Percentiles rank a stretch among this genome's conserved stretches.
These are phyloP conservation scores for Ranitomeya imitator DNA, from an alignment of 2,113 vertebrate species.

Conservation along the genomic window DNA sequence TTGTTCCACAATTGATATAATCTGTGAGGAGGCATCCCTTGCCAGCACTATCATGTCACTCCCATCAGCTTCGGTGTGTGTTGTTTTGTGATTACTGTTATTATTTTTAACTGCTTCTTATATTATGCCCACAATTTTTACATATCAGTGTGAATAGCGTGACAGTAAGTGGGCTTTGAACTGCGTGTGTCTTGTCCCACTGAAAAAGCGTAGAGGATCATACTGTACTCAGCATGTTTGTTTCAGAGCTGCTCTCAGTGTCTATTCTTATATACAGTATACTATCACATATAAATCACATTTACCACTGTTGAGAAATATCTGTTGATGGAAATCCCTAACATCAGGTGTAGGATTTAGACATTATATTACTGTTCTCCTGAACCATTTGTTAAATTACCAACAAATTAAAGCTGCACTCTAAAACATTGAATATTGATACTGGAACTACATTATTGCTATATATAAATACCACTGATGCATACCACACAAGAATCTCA, in stretches of 20 bases:
- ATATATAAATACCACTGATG: too few species aligned
- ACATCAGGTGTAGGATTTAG: too few species aligned
- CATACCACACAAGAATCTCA: too few species aligned
- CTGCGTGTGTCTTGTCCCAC: not conserved
- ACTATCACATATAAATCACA: too few species aligned
- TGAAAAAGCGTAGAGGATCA: not conserved
- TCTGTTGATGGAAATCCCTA: too few species aligned
- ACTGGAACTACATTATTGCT: too few species aligned
- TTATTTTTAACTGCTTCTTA: slow-evolving; percentile 5
- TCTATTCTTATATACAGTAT: too few species aligned
- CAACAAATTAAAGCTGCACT: too few species aligned
- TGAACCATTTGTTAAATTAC: too few species aligned
- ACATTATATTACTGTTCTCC: too few species aligned
- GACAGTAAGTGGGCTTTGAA: not conserved
- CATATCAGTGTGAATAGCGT: not conserved
- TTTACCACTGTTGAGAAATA: too few species aligned
- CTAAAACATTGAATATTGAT: too few species aligned
- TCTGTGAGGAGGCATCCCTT: not conserved
- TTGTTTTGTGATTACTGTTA: slow-evolving; percentile 14
- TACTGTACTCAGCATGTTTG: not conserved
- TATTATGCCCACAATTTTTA: not conserved
- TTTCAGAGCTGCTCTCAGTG: not conserved
- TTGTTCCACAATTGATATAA: slow-evolving; percentile 7
- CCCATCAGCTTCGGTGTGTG: not conserved
- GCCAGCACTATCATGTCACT: not conserved